A percentile compares a stretch with the other conserved stretches of the same genome.
Evolutionary conservation across 2,888 invertebrate species (phyloP).

Genomic region (Tyria jacobaeae): DNA sequence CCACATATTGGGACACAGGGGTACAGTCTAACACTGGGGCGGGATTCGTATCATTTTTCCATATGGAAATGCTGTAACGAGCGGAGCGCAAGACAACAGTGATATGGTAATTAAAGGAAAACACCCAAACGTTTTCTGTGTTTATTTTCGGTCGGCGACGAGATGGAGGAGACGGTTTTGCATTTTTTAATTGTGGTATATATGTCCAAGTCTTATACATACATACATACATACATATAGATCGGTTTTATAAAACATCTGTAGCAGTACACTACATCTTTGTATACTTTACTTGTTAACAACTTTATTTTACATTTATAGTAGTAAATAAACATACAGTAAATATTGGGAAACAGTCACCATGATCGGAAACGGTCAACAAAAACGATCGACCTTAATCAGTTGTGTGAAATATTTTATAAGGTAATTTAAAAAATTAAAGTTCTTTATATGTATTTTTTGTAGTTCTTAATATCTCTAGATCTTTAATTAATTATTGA

Average conservation of each 20-base stretch:
- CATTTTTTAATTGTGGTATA: slow-evolving; percentile 45
- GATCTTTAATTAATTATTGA: too few relatives aligned
- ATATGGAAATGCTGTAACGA: slow-evolving; percentile 84
- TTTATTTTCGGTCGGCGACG: slow-evolving; percentile 77
- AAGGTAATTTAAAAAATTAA: too few relatives aligned
- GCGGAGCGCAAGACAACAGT: slow-evolving; percentile 82
- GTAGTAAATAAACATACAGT: too few relatives aligned
- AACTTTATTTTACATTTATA: too few relatives aligned
- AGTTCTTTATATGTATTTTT: too few relatives aligned
- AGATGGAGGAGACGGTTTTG: slow-evolving; percentile 56
- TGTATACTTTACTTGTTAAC: not conserved
- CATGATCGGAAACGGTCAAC: too few relatives aligned
- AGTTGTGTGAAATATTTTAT: too few relatives aligned
- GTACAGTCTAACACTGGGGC: slow-evolving; percentile 54
- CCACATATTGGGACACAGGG: slow-evolving; percentile 59
- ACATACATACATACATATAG: too few relatives aligned
- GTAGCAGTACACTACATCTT: not conserved
- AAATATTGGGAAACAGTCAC: too few relatives aligned
- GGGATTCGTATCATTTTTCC: slow-evolving; percentile 84
- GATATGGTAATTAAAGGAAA: slow-evolving; percentile 86
- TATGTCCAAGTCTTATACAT: slow-evolving; percentile 26
- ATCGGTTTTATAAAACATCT: slow-evolving; percentile 13
- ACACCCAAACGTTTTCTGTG: slow-evolving; percentile 70
- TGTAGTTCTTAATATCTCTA: too few relatives aligned
- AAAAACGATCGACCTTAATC: too few relatives aligned